Conservation (phyloP, 2,113 vertebrate genomes). For the Hippocampus barbouri region DNA sequence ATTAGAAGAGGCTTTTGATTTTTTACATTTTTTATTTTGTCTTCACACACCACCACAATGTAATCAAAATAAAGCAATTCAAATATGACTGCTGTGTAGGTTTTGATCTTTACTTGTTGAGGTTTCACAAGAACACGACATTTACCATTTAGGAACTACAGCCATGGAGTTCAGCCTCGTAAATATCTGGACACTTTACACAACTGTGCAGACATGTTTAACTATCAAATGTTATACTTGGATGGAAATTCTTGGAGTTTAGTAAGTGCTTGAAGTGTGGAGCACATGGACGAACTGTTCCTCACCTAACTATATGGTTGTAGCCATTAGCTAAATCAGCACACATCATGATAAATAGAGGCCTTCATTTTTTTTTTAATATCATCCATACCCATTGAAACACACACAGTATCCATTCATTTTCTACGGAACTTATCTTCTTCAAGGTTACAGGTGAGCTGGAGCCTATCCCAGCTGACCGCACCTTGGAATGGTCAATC, state of each 20-base stretch:
- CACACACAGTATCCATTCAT: background rate
- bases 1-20: background rate
- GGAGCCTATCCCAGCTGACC: background rate
- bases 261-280: background rate
- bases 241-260: background rate
- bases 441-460: background rate
- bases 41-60: background rate
- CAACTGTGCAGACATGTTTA: background rate
- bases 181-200: no score
- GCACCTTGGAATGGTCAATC: background rate
- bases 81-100: background rate
- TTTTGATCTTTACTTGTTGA: background rate
- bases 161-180: no score
- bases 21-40: background rate
- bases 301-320: background rate
- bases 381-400: background rate
- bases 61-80: background rate
- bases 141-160: background rate
- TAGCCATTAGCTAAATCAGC: background rate
- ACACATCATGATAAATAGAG: background rate
- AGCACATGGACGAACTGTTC: background rate
- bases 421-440: background rate
- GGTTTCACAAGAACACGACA: background rate
- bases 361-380: background rate
- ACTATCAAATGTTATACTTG: background rate